These are phyloP conservation scores for Hiodon tergisus DNA, from an alignment of 2,113 vertebrate species.

Conservation along the genomic window DNA sequence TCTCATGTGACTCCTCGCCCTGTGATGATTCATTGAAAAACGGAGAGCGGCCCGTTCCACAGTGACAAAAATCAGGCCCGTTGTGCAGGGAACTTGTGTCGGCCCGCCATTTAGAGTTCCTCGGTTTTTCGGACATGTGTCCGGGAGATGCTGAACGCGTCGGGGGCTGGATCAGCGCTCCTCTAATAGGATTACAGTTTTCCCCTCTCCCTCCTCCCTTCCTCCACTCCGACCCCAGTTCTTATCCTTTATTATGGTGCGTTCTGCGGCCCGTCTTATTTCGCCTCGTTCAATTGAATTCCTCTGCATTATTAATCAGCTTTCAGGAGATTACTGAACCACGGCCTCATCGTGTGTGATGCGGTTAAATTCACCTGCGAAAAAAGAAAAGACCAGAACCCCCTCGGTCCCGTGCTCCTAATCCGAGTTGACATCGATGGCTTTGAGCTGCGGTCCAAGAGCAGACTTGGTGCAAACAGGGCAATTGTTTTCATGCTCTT, in stretches of 20 bases:
- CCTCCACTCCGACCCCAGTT: not conserved
- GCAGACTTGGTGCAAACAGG: constrained; percentile 51
- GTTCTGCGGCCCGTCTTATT: constrained; percentile 29
- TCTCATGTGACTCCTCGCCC: too few species aligned
- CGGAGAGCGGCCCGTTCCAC: not conserved
- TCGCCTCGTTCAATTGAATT: constrained; percentile 33
- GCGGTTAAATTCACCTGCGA: constrained; percentile 55
- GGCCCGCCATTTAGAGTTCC: not conserved
- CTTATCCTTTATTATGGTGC: constrained; percentile 21
- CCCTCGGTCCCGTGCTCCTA: constrained; percentile 43
- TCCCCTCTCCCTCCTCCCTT: constrained; percentile 2
- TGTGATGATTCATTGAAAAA: not conserved
- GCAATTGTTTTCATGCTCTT: constrained; percentile 64
- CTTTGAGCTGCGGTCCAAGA: constrained; percentile 50
- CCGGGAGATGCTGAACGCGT: constrained; percentile 19
- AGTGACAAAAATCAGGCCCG: not conserved
- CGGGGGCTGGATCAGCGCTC: constrained; percentile 11
- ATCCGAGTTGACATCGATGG: constrained; percentile 51
- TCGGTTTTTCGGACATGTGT: constrained; percentile 31
- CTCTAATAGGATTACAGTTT: constrained; percentile 30
- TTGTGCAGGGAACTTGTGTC: not conserved
- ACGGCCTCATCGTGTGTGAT: constrained; percentile 30
- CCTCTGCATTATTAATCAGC: constrained; percentile 40
- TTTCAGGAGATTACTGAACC: constrained; percentile 38
- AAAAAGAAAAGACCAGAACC: constrained; percentile 32